phyloP scores from a whole-genome alignment of 2,797 vertebrate genomes.

The Phataginus tetradactyla region DNA sequence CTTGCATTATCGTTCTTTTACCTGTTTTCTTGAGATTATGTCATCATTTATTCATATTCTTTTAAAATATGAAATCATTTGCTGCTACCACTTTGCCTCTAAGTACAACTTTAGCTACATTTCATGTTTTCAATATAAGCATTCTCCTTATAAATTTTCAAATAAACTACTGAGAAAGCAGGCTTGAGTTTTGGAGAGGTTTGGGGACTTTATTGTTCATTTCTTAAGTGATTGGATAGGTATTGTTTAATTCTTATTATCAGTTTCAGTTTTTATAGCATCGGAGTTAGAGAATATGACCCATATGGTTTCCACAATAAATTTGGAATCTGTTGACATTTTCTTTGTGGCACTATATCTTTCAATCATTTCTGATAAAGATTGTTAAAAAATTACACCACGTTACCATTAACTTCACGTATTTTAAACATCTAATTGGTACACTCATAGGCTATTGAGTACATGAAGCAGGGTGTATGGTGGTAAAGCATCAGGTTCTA shows the following conservation, averaged over 20 bases:
- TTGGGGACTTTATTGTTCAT: neutral
- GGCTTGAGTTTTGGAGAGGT: neutral
- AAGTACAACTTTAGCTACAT: neutral
- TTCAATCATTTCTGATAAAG: neutral
- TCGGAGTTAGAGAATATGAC: neutral
- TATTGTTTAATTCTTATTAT: neutral
- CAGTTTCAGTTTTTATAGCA: neutral
- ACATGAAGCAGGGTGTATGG: accelerated
- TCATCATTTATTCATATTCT: neutral
- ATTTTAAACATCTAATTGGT: neutral
- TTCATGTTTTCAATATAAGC: neutral
- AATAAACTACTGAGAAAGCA: neutral
- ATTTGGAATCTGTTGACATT: neutral
- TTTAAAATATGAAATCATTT: neutral
- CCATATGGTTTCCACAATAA: neutral
- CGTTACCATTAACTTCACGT: neutral
- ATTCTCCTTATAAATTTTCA: neutral
- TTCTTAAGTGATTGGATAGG: neutral
- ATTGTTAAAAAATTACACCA: neutral
- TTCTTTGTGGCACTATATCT: neutral
- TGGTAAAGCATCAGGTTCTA: neutral
- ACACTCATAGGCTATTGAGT: neutral
- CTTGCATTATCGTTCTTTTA: neutral
- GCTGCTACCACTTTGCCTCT: neutral
- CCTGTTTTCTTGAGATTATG: neutral